These are phyloP conservation scores for Antigone vipio DNA, from an alignment of 2,113 vertebrate genomes.

Conservation along the genomic window DNA sequence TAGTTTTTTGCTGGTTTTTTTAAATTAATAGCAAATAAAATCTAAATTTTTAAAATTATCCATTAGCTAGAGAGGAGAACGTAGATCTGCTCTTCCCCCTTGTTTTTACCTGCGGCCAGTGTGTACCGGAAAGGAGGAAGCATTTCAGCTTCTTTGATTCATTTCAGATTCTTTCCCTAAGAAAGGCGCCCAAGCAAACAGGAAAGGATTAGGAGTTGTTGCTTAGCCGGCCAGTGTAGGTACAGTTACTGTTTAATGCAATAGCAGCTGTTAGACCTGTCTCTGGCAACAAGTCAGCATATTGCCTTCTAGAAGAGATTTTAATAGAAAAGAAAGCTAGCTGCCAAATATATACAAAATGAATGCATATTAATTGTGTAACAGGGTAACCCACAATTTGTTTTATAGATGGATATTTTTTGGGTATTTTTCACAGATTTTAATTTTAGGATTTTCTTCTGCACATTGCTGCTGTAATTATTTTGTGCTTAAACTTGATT, in stretches of 20 bases:
- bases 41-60: neutral
- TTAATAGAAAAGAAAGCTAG: neutral
- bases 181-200: neutral
- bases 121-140: neutral
- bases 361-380: neutral
- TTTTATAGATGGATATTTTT: neutral
- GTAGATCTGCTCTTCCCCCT: neutral
- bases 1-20: too few species aligned
- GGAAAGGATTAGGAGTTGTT: neutral
- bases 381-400: neutral
- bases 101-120: neutral
- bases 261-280: neutral
- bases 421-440: neutral
- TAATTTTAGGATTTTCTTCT: slow-evolving; percentile 18
- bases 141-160: neutral
- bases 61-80: neutral
- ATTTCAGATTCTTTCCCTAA: neutral
- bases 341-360: neutral
- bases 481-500: neutral
- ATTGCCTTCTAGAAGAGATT: neutral
- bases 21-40: neutral
- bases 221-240: neutral
- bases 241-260: neutral
- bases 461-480: neutral
- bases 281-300: neutral